phyloP scores from a whole-genome alignment of 2,888 invertebrate species.

The Resseliella maxima region DNA sequence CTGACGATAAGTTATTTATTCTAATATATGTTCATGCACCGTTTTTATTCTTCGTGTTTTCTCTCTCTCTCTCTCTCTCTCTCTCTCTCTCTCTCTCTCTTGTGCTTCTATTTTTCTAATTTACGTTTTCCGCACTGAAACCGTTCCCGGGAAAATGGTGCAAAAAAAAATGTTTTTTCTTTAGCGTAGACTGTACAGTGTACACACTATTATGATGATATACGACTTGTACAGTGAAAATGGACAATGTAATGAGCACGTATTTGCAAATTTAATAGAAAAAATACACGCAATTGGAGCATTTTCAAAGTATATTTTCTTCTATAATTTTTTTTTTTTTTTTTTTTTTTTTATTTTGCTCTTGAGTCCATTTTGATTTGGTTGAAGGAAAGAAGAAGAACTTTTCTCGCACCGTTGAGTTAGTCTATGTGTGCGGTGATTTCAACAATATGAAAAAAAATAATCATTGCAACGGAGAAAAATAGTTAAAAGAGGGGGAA shows the following conservation, averaged over 20 bases:
- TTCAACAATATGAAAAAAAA: background rate
- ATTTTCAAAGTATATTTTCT: background rate
- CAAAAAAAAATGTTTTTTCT: background rate
- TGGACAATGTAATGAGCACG: conserved; percentile 25
- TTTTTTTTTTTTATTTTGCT: too few relatives aligned
- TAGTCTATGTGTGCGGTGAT: background rate
- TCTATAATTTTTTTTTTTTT: too few relatives aligned
- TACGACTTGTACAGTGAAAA: background rate
- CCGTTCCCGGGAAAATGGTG: background rate
- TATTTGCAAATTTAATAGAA: conserved; percentile 38
- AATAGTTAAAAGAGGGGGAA: background rate
- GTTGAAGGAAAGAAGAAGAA: background rate
- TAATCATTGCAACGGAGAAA: background rate
- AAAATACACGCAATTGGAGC: background rate
- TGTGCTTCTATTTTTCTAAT: background rate
- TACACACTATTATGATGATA: background rate
- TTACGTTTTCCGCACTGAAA: background rate
- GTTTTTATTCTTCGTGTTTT: too few relatives aligned
- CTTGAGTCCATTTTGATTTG: too few relatives aligned
- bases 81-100: too few relatives aligned
- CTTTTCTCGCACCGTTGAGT: background rate
- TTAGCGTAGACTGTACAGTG: background rate
- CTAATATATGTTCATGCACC: too few relatives aligned
- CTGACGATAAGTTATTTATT: background rate
- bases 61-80: too few relatives aligned